Evolutionary conservation across 2,797 vertebrate species (phyloP), one percentile per base, ranked within the genome.

Genomic region (Tolypeutes matacus): DNA sequence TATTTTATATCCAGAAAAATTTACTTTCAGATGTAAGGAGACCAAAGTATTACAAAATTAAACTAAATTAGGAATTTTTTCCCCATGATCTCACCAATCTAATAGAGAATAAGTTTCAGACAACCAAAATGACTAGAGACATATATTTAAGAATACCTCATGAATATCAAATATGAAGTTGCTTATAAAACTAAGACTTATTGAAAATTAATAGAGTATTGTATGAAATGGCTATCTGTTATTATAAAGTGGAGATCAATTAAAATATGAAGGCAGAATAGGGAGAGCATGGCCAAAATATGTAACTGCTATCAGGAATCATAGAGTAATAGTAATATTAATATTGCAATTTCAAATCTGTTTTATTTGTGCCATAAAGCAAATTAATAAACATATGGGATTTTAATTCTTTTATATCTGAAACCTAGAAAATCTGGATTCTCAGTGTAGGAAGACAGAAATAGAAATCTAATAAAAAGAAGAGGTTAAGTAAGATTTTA

Each of bases 181-280:
- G 75, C 69, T 91, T 75, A 86, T 77, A 34, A 49, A 69, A 49
- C 11, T 70, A 92, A 84, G 17, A 67, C 8, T 73, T 36, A 89
- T 67, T 23, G 31, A 82, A 89, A 82, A 46, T 75, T 56, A 77
- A 56, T 77, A n/a, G n/a, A 81, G 29, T 9, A 34, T 9, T 56
- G 14, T 72, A 72, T 73, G 5, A 65, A 56, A 69, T 56, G 46
- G 34, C n/a, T 36, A 64, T 29, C 8, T 31, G 18, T 51, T 75
- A 73, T 64, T 73, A 82, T 75, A 42, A 93, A 31, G 23, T 73
- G 75, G 58, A 93, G 65, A 82, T 65, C 21, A 88, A 46, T 75
- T 82, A 7, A 73, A 18, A 87, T 87, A 64, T 42, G 27, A 15
- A 15, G 27, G 27, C 27, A 65, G 15, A 65, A 64, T 31, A 34